Base-by-base conservation (phyloP, 2,888 invertebrate species). In the Drosophila algonquin region DNA sequence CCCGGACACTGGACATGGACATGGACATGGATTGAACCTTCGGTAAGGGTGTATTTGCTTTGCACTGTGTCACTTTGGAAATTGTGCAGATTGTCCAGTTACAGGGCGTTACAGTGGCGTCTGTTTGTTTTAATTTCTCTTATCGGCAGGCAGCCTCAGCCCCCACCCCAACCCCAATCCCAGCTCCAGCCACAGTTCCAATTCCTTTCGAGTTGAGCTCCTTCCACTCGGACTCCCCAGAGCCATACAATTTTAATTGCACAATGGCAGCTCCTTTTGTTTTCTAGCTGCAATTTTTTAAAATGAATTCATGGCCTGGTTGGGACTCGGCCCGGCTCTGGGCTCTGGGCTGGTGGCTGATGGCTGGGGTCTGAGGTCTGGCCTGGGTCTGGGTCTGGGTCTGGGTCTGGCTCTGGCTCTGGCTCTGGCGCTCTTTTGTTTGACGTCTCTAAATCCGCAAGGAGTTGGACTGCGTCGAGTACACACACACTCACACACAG, bases 211-310 rank as follows among this genome's bases (percentile, higher is more conserved):
- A 48, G 48, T 9, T 45, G 55, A 27, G 54, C 65, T 59, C 21
- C 47, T 51, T n/a, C 47, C 45, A 50, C 57, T 55, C 18, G 32
- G 52, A 46, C 70, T 89, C 89, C 89, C 88, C 71, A 78, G 68
- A 75, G 85, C 79, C 87, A 84, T 83, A 89, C 83, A 86, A 87
- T 89, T 85, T 85, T 89, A 85, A 85, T 85, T 85, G 85, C 83
- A 89, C 86, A 85, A 85, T 87, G 85, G 86, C 83, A 82, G 78
- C 53, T 87, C 57, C 86, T 76, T 77, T 85, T 87, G 89, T 87
- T 87, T 82, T 65, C 72, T 68, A 85, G 73, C 73, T 76, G 76
- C 88, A 76, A 85, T 86, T 85, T 82, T 85, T 89, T 80, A 77
- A 87, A 85, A 85, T 87, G 86, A 87, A 89, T 85, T 89, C 84